Conservation (phyloP, 2,797 vertebrate genomes). For the Sardinella longiceps region DNA sequence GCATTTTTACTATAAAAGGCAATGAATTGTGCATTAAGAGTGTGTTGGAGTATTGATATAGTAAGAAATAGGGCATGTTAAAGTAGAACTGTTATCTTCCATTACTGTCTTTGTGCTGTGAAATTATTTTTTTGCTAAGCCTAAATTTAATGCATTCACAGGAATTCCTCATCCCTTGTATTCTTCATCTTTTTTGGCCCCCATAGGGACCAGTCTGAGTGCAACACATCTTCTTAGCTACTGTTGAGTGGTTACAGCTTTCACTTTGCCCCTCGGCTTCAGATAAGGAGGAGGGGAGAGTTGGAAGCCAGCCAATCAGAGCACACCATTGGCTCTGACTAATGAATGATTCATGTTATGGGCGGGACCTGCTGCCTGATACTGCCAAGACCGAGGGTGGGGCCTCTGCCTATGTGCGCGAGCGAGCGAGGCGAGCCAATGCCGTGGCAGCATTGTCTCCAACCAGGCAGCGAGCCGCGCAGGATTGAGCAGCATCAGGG, state of each 20-base stretch:
- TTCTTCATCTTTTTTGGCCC: not conserved
- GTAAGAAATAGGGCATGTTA: no score
- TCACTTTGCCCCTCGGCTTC: conserved; percentile 22
- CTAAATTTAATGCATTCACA: not conserved
- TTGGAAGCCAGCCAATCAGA: conserved; percentile 56
- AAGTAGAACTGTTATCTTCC: not conserved
- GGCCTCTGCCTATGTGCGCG: not conserved
- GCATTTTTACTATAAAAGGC: not conserved
- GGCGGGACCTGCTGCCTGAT: conserved; percentile 56
- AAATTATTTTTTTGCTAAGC: not conserved
- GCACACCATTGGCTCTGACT: conserved; percentile 59
- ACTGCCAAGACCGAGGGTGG: conserved; percentile 25
- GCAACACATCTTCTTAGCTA: not conserved
- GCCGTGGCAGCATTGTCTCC: not conserved
- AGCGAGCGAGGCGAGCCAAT: conserved; percentile 38
- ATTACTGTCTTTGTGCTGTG: not conserved
- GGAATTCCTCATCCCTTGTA: not conserved
- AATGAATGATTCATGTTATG: conserved; percentile 72
- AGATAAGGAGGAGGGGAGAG: not conserved
- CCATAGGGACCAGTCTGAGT: not conserved
- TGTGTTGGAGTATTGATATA: no score
- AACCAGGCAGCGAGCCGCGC: conserved; percentile 5
- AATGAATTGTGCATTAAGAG: not conserved
- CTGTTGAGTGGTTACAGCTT: conserved; percentile 17
- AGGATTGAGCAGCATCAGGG: conserved; percentile 28